These are phyloP conservation scores for Scotopteryx bipunctaria DNA, from an alignment of 2,888 invertebrate genomes.

Conservation along the genomic window DNA sequence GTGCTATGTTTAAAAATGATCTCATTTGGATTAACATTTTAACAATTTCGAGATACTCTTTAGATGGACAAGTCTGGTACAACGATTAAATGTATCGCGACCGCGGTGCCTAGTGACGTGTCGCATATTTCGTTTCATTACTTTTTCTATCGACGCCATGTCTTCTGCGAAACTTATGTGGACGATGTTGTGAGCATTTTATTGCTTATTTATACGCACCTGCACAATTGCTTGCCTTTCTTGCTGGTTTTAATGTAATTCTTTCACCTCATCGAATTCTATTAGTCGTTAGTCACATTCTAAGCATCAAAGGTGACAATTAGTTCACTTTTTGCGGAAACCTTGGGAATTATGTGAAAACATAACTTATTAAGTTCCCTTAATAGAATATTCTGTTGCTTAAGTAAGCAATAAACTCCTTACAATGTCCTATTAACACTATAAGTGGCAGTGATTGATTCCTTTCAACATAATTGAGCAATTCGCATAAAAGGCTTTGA, in stretches of 20 bases:
- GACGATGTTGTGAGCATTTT: constrained; percentile 38
- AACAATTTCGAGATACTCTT: constrained; percentile 20
- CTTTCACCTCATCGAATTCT: constrained; percentile 41
- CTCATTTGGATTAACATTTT: neutral
- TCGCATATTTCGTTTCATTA: constrained; percentile 20
- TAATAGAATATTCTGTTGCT: constrained; percentile 15
- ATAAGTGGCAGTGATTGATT: constrained; percentile 46
- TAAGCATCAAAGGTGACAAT: constrained; percentile 29
- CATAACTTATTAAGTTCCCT: constrained; percentile 20
- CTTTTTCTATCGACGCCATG: constrained; percentile 27
- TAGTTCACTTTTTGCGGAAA: constrained; percentile 18
- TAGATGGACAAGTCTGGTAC: constrained; percentile 44
- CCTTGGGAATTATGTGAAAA: constrained; percentile 26
- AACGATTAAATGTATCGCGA: constrained; percentile 46
- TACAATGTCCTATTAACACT: constrained; percentile 42
- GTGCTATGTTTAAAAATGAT: too few species aligned
- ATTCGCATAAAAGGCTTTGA: constrained; percentile 35
- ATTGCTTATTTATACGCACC: constrained; percentile 46
- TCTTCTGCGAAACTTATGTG: constrained; percentile 13
- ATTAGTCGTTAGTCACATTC: constrained; percentile 43
- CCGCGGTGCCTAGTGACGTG: constrained; percentile 39
- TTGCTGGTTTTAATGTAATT: constrained; percentile 42
- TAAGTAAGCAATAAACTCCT: constrained; percentile 28
- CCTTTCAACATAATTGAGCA: constrained; percentile 33
- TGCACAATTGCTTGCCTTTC: constrained; percentile 42